These are phyloP conservation scores for Terebella lapidaria DNA, from an alignment of 2,888 invertebrate genomes.

Conservation along the genomic window DNA sequence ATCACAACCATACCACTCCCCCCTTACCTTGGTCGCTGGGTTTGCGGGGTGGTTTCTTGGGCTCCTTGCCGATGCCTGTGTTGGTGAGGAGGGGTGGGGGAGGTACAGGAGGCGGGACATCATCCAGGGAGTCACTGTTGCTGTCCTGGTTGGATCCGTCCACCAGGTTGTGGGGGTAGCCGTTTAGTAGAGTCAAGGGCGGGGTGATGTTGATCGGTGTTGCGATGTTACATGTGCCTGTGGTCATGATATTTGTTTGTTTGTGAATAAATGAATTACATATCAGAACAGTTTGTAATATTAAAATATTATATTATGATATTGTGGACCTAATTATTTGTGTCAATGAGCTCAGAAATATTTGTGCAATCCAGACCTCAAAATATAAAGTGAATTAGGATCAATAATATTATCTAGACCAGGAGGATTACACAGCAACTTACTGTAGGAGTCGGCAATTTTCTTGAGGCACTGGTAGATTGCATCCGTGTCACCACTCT, in stretches of 20 bases:
- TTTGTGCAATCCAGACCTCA: too few species aligned
- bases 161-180: neutral
- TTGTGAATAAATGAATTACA: too few species aligned
- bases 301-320: too few species aligned
- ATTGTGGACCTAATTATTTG: too few species aligned
- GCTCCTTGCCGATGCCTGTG: neutral
- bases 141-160: neutral
- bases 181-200: neutral
- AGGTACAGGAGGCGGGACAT: neutral
- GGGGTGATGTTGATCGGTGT: too few species aligned
- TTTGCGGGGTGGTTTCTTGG: slow-evolving; percentile 1
- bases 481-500: neutral
- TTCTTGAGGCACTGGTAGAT: slow-evolving; percentile 2
- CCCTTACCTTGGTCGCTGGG: neutral
- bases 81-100: neutral
- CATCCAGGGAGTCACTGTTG: neutral
- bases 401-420: too few species aligned
- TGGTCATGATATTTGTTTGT: too few species aligned
- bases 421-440: neutral
- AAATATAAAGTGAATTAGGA: too few species aligned
- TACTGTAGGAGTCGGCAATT: slow-evolving; percentile 1
- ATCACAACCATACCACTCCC: too few species aligned
- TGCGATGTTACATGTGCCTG: neutral
- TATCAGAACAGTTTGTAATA: too few species aligned
- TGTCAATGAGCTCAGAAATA: too few species aligned